Conservation (phyloP, 2,797 vertebrate genomes). For the Parotocinclus haroldoi region DNA sequence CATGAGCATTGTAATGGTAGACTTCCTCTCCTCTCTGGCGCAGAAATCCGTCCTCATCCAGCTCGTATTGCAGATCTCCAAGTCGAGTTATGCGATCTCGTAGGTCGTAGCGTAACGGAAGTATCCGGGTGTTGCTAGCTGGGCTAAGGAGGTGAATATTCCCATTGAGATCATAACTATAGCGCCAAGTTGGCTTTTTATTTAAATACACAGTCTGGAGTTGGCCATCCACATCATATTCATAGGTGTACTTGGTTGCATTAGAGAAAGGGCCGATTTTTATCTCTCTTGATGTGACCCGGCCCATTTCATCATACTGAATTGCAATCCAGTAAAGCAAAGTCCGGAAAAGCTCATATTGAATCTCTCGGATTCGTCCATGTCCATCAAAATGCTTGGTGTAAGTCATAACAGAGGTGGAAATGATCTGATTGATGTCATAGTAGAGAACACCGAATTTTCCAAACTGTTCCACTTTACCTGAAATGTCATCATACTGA, state of each 20-base stretch:
- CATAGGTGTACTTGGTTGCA: conserved; percentile 92
- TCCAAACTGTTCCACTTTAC: too few species aligned
- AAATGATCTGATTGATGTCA: conserved; percentile 98
- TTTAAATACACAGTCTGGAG: conserved; percentile 94
- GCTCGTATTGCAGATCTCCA: conserved; percentile 90
- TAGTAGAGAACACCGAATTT: conserved; percentile 78
- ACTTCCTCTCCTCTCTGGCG: conserved; percentile 91
- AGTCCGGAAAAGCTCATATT: conserved; percentile 95
- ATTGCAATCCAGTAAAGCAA: conserved; percentile 98
- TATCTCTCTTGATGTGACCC: conserved; percentile 93
- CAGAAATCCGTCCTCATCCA: conserved; percentile 96
- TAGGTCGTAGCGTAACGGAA: conserved; percentile 90
- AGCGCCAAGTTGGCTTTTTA: conserved; percentile 95
- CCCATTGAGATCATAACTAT: conserved; percentile 96
- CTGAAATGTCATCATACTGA: conserved; percentile 96
- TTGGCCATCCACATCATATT: conserved; percentile 96
- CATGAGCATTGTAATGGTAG: conserved; percentile 97
- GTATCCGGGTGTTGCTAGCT: conserved; percentile 84
- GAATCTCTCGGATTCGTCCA: conserved; percentile 94
- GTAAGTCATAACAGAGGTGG: conserved; percentile 97
- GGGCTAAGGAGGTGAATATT: conserved; percentile 94
- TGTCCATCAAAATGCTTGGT: conserved; percentile 97
- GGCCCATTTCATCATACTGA: conserved; percentile 93
- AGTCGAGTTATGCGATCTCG: conserved; percentile 94
- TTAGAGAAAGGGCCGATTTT: conserved; percentile 97